Percentiles rank a stretch among this genome's conserved stretches.
Conservation (phyloP, 1,140 invertebrate species). For the Mya arenaria region DNA sequence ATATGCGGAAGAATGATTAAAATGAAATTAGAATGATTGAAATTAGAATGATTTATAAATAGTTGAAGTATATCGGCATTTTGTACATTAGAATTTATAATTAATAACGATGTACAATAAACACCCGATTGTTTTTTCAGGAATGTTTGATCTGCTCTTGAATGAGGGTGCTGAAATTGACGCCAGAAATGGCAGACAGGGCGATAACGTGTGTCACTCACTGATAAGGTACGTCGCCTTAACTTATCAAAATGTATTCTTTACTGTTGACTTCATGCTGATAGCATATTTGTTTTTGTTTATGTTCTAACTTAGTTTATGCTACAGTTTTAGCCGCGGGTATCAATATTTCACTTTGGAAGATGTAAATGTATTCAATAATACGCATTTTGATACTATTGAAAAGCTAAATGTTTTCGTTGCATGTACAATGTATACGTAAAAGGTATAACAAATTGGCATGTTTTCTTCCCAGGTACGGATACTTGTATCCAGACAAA, state of each 20-base stretch:
- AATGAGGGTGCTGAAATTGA: slow-evolving; percentile 53
- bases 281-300: neutral
- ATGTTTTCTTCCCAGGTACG: slow-evolving; percentile 19
- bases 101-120: neutral
- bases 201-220: slow-evolving; percentile 68
- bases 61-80: neutral
- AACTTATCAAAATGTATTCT: neutral
- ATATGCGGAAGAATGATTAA: neutral
- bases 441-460: neutral
- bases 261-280: neutral
- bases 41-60: neutral
- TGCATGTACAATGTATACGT: neutral
- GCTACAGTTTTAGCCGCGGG: neutral
- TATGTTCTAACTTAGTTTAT: neutral
- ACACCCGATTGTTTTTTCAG: neutral
- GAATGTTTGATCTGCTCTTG: slow-evolving; percentile 61
- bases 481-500: slow-evolving; percentile 63
- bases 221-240: slow-evolving; percentile 57
- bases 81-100: neutral
- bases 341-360: neutral
- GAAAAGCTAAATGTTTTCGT: neutral
- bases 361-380: neutral
- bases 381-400: neutral
- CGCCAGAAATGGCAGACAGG: slow-evolving; percentile 48
- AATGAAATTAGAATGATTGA: neutral